Conservation (phyloP, 1,140 invertebrate species). For the Mizuhopecten yessoensis region DNA sequence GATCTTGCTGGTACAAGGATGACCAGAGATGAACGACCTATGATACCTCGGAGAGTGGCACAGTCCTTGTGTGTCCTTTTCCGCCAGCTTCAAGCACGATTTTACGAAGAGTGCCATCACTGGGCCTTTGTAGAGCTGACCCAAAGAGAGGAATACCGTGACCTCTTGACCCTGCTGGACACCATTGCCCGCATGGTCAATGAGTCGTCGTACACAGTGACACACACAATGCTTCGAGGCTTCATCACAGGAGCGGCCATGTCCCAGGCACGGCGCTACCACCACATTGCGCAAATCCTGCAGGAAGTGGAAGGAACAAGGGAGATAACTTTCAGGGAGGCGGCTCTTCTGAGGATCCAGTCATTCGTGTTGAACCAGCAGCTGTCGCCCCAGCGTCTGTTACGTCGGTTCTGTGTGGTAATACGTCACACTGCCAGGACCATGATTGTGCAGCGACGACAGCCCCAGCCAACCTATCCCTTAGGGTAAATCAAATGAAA, state of each 20-base stretch:
- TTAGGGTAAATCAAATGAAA: not conserved
- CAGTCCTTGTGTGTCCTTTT: not conserved
- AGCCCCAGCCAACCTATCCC: not conserved
- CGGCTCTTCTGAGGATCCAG: slow-evolving; percentile 50
- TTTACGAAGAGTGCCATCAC: slow-evolving; percentile 8
- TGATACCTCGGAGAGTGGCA: not conserved
- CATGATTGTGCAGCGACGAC: slow-evolving; percentile 56
- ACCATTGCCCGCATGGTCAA: slow-evolving; percentile 53
- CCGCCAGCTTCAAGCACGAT: not conserved
- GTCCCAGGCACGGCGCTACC: slow-evolving; percentile 36
- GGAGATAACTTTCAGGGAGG: slow-evolving; percentile 45
- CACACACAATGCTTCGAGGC: slow-evolving; percentile 53
- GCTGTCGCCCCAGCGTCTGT: slow-evolving; percentile 55
- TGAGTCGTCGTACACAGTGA: slow-evolving; percentile 51
- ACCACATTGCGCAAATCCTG: slow-evolving; percentile 50
- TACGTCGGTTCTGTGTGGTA: slow-evolving; percentile 56
- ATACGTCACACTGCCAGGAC: slow-evolving; percentile 57
- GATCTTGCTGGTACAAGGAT: not conserved
- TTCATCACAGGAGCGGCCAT: slow-evolving; percentile 55
- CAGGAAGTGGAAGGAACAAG: slow-evolving; percentile 41
- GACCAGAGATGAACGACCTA: not conserved
- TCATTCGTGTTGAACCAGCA: slow-evolving; percentile 56
- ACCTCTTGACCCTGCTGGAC: slow-evolving; percentile 51
- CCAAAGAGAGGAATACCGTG: not conserved
- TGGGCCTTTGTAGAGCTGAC: not conserved